Percentiles rank a stretch among this genome's conserved stretches.
These are phyloP conservation scores for Apostichopus californicus DNA, from an alignment of 35 echinoderm and acorn worm species.

Conservation along the genomic window DNA sequence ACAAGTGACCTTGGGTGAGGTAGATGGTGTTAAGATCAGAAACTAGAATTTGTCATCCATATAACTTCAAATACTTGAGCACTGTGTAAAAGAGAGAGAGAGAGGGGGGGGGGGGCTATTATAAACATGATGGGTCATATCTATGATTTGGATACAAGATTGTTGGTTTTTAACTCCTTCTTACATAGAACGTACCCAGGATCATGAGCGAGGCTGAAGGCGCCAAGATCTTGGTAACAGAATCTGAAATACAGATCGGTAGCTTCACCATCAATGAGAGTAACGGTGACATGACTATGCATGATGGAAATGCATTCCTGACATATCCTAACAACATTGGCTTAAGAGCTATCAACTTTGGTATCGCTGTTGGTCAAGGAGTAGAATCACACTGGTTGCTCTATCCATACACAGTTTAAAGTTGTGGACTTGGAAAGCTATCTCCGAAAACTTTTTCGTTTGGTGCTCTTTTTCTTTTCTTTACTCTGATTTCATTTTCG, in stretches of 20 bases:
- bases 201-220: neutral
- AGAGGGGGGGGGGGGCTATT: too few species aligned
- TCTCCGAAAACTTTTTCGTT: too few species aligned
- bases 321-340: neutral
- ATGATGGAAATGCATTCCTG: neutral
- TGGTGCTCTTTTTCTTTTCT: too few species aligned
- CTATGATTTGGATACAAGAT: too few species aligned
- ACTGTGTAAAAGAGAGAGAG: too few species aligned
- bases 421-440: too few species aligned
- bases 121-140: too few species aligned
- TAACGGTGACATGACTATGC: neutral
- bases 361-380: neutral
- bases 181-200: neutral
- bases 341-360: neutral
- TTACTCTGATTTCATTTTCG: too few species aligned
- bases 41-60: too few species aligned
- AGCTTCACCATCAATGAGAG: neutral
- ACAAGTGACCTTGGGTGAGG: too few species aligned
- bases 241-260: neutral
- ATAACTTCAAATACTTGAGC: too few species aligned
- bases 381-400: neutral
- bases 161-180: neutral
- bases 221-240: neutral
- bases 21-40: too few species aligned
- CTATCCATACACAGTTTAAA: neutral